phyloP scores from a whole-genome alignment of 2,888 invertebrate species.

The Tachina lurida region DNA sequence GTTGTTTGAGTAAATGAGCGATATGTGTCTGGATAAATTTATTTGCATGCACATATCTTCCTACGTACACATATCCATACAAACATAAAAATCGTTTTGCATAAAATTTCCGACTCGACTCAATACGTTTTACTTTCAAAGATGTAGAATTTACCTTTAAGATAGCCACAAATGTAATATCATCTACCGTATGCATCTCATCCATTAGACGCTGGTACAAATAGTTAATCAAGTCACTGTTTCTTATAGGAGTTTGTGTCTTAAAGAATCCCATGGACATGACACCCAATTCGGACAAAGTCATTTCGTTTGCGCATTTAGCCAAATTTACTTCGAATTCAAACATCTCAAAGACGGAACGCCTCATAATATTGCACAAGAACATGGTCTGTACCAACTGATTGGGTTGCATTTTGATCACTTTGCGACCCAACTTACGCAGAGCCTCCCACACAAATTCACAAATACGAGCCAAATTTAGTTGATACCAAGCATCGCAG shows the following conservation, averaged over 20 bases:
- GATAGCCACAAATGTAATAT: conserved; percentile 87
- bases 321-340: conserved; percentile 86
- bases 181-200: conserved; percentile 85
- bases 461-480: conserved; percentile 84
- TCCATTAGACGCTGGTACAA: conserved; percentile 84
- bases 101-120: too few relatives aligned
- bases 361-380: conserved; percentile 86
- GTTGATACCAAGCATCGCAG: conserved; percentile 86
- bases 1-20: too few relatives aligned
- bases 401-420: conserved; percentile 85
- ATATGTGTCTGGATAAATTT: too few relatives aligned
- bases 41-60: too few relatives aligned
- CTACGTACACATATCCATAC: too few relatives aligned
- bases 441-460: conserved; percentile 85
- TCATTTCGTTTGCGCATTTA: conserved; percentile 84
- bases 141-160: conserved; percentile 79
- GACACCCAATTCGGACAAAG: conserved; percentile 87
- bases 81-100: too few relatives aligned
- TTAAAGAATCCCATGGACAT: conserved; percentile 91
- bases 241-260: conserved; percentile 86
- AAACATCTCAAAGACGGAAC: conserved; percentile 85
- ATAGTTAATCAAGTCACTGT: conserved; percentile 83
- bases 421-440: conserved; percentile 85
- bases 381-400: conserved; percentile 88
- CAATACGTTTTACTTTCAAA: neutral